phyloP scores from a whole-genome alignment of 2,888 invertebrate species.

The Leptopilina drosophilae region DNA sequence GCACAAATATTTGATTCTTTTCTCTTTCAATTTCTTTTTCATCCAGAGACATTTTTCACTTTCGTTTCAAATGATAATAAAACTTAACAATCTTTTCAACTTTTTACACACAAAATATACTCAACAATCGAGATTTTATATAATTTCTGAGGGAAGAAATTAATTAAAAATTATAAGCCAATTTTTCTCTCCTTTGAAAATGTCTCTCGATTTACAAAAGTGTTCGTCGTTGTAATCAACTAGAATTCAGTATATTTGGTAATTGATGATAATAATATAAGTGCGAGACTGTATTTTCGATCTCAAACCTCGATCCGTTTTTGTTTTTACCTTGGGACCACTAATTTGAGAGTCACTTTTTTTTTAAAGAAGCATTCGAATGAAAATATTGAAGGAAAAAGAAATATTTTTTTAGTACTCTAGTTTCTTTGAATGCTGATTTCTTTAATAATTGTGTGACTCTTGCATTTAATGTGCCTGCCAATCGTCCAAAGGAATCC shows the following conservation, averaged over 20 bases:
- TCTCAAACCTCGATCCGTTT: constrained; percentile 34
- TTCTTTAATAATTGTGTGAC: constrained; percentile 6
- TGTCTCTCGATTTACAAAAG: constrained; percentile 5
- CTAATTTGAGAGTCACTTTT: constrained; percentile 12
- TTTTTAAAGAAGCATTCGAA: constrained; percentile 25
- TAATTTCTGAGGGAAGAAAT: too few species aligned
- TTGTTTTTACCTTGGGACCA: constrained; percentile 13
- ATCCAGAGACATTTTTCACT: constrained; percentile 19
- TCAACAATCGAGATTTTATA: too few species aligned
- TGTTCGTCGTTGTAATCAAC: neutral
- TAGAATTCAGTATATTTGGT: constrained; percentile 13
- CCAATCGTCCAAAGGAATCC: constrained; percentile 26
- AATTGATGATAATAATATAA: constrained; percentile 16
- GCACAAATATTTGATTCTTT: neutral
- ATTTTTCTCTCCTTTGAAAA: neutral
- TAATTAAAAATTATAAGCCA: too few species aligned
- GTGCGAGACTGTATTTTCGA: constrained; percentile 35
- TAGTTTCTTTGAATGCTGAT: constrained; percentile 17
- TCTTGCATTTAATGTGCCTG: constrained; percentile 33
- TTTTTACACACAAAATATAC: too few species aligned
- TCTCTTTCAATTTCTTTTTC: constrained; percentile 4
- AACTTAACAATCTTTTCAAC: too few species aligned
- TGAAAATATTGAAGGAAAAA: neutral
- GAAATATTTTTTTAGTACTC: neutral
- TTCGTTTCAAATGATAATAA: too few species aligned